A percentile compares a stretch with the other conserved stretches of the same genome.
phyloP scores from a whole-genome alignment of 1,140 invertebrate species.

The Archivesica marissinica region DNA sequence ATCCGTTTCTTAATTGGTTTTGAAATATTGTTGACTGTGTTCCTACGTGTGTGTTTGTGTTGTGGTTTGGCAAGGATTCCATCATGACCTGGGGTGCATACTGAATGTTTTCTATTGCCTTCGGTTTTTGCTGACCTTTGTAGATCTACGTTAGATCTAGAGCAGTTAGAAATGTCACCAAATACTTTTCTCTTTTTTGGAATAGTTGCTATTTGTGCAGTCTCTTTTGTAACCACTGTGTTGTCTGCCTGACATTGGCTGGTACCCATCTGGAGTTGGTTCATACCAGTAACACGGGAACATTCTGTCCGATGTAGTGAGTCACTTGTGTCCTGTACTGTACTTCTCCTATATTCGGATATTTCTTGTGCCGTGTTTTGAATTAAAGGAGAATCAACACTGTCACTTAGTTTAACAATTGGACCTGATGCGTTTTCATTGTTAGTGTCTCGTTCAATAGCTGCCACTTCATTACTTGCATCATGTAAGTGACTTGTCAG shows the following conservation, averaged over 20 bases:
- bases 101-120: background rate
- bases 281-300: background rate
- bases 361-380: no score
- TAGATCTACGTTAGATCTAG: background rate
- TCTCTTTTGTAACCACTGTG: background rate
- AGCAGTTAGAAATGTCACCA: background rate
- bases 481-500: background rate
- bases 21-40: background rate
- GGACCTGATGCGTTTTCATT: background rate
- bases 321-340: no score
- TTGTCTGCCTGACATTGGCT: background rate
- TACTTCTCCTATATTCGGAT: no score
- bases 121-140: background rate
- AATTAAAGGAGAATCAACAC: no score
- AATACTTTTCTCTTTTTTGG: constrained; percentile 6
- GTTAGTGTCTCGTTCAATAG: background rate
- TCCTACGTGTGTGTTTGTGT: background rate
- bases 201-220: background rate
- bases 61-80: background rate
- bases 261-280: background rate
- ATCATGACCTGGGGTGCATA: background rate
- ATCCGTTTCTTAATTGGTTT: constrained; percentile 26
- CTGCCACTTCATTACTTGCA: background rate
- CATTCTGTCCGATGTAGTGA: background rate
- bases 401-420: background rate